Evolutionary conservation across 2,797 vertebrate species (phyloP).

Genomic region (Coranthus polyacanthus): DNA sequence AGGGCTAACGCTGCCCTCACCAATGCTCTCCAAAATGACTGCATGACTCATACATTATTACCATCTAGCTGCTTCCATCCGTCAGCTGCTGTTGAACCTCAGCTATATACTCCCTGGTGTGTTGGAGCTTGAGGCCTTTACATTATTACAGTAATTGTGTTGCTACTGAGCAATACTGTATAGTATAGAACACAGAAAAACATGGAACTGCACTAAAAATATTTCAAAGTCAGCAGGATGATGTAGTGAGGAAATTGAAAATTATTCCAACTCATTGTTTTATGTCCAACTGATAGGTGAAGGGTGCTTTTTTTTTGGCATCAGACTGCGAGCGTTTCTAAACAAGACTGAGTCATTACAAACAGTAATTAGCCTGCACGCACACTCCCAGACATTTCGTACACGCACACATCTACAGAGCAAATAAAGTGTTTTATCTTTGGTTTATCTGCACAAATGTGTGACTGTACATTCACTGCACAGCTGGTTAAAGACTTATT

Average conservation of each 20-base stretch:
- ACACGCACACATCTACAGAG: not conserved
- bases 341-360: constrained; percentile 3
- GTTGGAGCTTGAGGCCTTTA: constrained; percentile 43
- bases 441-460: constrained; percentile 15
- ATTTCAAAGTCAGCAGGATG: constrained; percentile 32
- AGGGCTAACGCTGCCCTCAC: constrained; percentile 40
- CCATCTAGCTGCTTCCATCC: constrained; percentile 47
- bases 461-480: not conserved
- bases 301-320: not conserved
- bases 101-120: constrained; percentile 41
- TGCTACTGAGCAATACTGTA: constrained; percentile 31
- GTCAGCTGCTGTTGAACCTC: constrained; percentile 47
- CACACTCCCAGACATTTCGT: too few species aligned
- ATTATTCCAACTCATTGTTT: constrained; percentile 14
- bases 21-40: constrained; percentile 42
- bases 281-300: not conserved
- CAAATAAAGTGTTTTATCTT: not conserved
- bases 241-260: constrained; percentile 15
- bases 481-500: not conserved
- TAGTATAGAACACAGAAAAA: constrained; percentile 28
- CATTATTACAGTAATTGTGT: constrained; percentile 51
- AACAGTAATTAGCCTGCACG: not conserved
- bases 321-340: constrained; percentile 2
- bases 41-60: constrained; percentile 66
- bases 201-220: constrained; percentile 14